These are phyloP conservation scores for Boulengeromyrus knoepffleri DNA, from an alignment of 2,113 vertebrate genomes.

Conservation along the genomic window DNA sequence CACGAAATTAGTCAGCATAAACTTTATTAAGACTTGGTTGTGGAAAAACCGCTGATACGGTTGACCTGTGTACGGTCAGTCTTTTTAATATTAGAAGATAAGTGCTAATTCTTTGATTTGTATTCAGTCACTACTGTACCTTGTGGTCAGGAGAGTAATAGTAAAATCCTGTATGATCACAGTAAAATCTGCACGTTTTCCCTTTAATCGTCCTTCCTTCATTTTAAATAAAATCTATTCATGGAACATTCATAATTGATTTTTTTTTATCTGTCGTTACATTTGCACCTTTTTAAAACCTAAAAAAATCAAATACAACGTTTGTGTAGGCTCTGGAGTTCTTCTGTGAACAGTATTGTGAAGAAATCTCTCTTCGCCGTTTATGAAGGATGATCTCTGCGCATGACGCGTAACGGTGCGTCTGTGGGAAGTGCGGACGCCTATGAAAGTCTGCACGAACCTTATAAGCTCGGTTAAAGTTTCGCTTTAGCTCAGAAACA, in stretches of 20 bases:
- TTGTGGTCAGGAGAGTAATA: slow-evolving; percentile 14
- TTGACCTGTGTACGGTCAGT: neutral
- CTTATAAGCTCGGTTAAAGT: neutral
- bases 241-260: slow-evolving; percentile 15
- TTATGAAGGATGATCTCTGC: neutral
- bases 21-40: neutral
- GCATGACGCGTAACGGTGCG: neutral
- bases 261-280: neutral
- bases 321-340: neutral
- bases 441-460: neutral
- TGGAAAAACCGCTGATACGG: neutral
- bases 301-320: neutral
- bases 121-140: neutral
- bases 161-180: slow-evolving; percentile 29
- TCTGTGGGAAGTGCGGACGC: neutral
- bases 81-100: neutral
- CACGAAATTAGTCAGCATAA: neutral
- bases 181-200: slow-evolving; percentile 8
- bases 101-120: neutral
- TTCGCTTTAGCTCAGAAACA: neutral
- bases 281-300: neutral
- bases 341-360: neutral
- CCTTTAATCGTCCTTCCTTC: slow-evolving; percentile 14
- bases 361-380: neutral
- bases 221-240: slow-evolving; percentile 42